These are phyloP conservation scores for Cheilosia soror DNA, from an alignment of 2,888 invertebrate genomes.

Conservation along the genomic window DNA sequence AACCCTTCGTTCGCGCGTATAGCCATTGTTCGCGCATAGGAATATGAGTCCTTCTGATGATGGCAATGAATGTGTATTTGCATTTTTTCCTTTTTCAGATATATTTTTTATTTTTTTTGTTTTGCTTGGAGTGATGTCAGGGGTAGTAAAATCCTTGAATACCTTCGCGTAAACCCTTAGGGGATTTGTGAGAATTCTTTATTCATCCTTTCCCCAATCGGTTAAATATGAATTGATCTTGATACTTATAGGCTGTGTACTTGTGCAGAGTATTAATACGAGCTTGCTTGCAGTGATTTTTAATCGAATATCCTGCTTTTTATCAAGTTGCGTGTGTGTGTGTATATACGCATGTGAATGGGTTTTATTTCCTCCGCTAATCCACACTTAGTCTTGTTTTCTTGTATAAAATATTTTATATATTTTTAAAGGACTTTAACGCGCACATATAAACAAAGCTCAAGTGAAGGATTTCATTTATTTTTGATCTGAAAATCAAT, in stretches of 20 bases:
- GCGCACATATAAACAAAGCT: background rate
- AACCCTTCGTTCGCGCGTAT: conserved; percentile 46
- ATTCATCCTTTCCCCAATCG: conserved; percentile 69
- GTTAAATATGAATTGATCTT: conserved; percentile 72
- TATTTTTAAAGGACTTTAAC: conserved; percentile 45
- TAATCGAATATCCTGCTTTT: conserved; percentile 67
- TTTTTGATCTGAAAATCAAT: conserved; percentile 36
- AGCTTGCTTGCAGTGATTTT: conserved; percentile 53
- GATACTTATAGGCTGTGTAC: conserved; percentile 5
- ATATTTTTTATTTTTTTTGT: background rate
- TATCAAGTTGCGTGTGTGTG: background rate
- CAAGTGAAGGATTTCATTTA: conserved; percentile 23
- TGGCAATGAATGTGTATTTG: conserved; percentile 65
- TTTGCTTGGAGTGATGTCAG: background rate
- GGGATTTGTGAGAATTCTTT: conserved; percentile 58
- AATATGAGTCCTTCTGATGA: conserved; percentile 52
- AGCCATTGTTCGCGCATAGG: conserved; percentile 41
- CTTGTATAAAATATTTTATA: conserved; percentile 37
- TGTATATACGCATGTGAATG: background rate
- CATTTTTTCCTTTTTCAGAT: conserved; percentile 26
- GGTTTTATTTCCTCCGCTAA: conserved; percentile 58
- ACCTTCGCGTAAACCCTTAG: conserved; percentile 66
- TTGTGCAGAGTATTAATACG: conserved; percentile 28
- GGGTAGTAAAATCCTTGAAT: conserved; percentile 63
- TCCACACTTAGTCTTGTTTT: conserved; percentile 74